These are phyloP conservation scores for Cepaea nemoralis DNA, from an alignment of 1,140 invertebrate species.

Conservation along the genomic window DNA sequence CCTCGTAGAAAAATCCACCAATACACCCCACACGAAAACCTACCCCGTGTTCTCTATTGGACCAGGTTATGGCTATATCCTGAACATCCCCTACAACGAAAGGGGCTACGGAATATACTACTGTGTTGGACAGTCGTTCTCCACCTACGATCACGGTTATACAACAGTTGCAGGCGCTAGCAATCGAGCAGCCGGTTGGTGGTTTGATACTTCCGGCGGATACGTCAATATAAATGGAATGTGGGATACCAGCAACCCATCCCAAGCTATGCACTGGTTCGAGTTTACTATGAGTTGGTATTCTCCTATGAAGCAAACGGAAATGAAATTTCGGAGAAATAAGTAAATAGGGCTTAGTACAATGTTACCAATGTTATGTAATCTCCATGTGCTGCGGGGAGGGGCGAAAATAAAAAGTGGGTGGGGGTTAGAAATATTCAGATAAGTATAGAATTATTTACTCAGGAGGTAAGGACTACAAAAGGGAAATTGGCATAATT, in stretches of 20 bases:
- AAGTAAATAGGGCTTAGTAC: no score
- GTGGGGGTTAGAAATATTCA: no score
- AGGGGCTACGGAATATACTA: neutral
- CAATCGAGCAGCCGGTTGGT: neutral
- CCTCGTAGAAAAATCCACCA: neutral
- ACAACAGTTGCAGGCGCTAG: no score
- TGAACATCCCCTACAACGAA: neutral
- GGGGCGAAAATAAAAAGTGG: no score
- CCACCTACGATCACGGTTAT: slow-evolving; percentile 1
- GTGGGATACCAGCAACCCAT: neutral
- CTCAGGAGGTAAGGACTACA: no score
- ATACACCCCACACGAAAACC: neutral
- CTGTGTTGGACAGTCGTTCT: neutral
- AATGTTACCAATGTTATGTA: no score
- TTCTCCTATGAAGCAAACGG: neutral
- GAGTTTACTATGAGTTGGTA: neutral
- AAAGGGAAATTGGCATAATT: no score
- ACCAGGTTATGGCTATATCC: neutral
- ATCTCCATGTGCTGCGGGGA: no score
- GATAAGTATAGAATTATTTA: no score
- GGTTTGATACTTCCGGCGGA: neutral
- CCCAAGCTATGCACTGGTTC: neutral
- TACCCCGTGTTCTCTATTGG: neutral
- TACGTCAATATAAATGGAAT: slow-evolving; percentile 16
- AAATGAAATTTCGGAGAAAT: slow-evolving; percentile 7